These are phyloP conservation scores for Chrosomus eos DNA, from an alignment of 2,797 vertebrate species.

Conservation along the genomic window DNA sequence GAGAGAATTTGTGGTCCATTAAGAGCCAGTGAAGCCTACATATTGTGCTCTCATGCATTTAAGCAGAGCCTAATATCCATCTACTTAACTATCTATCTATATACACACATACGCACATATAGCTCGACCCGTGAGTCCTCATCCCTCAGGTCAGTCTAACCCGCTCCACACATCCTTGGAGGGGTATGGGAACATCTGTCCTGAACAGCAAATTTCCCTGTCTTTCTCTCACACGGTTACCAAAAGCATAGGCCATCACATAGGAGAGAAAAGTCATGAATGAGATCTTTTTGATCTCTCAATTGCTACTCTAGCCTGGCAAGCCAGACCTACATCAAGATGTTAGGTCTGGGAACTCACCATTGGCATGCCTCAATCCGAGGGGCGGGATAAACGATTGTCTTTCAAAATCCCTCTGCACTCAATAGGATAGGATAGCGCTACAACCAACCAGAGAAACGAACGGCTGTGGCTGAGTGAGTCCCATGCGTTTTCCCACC, in stretches of 20 bases:
- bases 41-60: conserved; percentile 66
- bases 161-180: not conserved
- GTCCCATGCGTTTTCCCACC: too few relatives aligned
- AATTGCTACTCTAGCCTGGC: too few relatives aligned
- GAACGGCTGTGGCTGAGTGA: too few relatives aligned
- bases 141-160: conserved; percentile 2
- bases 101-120: not conserved
- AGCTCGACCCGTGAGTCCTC: conserved; percentile 2
- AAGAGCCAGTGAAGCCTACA: conserved; percentile 64
- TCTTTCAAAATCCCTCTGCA: too few relatives aligned
- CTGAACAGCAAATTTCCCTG: not conserved
- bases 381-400: too few relatives aligned
- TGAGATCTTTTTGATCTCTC: conserved; percentile 3
- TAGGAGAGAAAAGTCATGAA: not conserved
- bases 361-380: too few relatives aligned
- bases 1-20: conserved; percentile 70
- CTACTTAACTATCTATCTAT: conserved; percentile 30
- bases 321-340: too few relatives aligned
- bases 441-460: too few relatives aligned
- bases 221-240: conserved; percentile 9
- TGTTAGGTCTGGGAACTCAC: too few relatives aligned
- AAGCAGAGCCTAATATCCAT: conserved; percentile 31
- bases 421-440: too few relatives aligned
- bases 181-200: conserved; percentile 22
- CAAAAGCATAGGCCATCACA: not conserved